Evolutionary conservation across 2,888 invertebrate species (phyloP), one percentile per base, ranked within the genome.

Genomic region (Yponomeuta plumbellus): DNA sequence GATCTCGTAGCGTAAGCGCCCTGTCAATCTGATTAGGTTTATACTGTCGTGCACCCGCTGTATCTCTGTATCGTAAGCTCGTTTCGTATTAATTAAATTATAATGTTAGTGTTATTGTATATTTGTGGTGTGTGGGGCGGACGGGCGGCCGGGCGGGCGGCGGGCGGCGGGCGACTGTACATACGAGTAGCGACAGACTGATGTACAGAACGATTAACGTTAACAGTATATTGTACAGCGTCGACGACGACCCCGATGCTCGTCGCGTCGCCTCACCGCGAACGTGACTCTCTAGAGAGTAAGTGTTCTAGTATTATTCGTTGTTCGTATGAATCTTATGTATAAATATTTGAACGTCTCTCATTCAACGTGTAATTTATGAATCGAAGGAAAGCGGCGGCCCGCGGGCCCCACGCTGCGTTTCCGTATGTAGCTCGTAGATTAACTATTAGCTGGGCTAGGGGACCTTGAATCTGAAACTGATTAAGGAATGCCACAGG

Each of bases 271-370:
- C 79, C 83, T 80, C 80, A 77, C 76, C 80, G 65, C 66, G 68
- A 6, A 57, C 68, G 66, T 80, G 83, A 83, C 86, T 84, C 83
- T 78, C 72, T 90, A 88, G 88, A 71, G 79, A 75, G 71, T 89
- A 89, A 90, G 90, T 86, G 90, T 90, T 89, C 88, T 90, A 91
- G 90, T 91, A 91, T 91, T 91, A 91, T 86, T 88, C 86, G 85
- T 90, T 89, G 90, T 89, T 89, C 88, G 90, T 90, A 90, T 87
- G 88, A 88, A 88, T 89, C 88, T n/a, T 89, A 90, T 90, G 90
- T 90, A 90, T 88, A 88, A 90, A 90, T 88, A 88, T 90, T 90
- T 89, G 88, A 88, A 88, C 85, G 88, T 89, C 86, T 88, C 88
- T 89, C 89, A 88, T 86, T 87, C 86, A 87, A 59, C 84, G 85